A percentile compares a stretch with the other conserved stretches of the same genome.
phyloP scores from a whole-genome alignment of 2,797 vertebrate species.

The Bovichtus diacanthus region DNA sequence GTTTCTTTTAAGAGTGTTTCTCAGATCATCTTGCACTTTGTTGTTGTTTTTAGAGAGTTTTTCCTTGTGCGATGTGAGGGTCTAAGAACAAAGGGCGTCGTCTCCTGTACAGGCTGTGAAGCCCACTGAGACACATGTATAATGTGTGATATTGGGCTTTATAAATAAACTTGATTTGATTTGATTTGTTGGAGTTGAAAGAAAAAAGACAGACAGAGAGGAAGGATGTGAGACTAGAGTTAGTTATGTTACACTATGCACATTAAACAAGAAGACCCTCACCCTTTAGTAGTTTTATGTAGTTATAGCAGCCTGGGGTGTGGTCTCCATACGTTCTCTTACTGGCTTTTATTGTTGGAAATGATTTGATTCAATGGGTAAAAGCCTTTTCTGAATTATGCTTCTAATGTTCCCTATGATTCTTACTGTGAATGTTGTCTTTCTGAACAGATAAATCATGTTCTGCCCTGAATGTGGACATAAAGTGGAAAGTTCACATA shows the following conservation, averaged over 20 bases:
- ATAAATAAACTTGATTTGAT: too few species aligned
- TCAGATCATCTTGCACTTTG: too few species aligned
- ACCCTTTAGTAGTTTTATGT: background rate
- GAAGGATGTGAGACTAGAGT: background rate
- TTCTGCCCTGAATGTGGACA: constrained; percentile 32
- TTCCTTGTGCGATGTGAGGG: too few species aligned
- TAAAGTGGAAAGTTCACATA: constrained; percentile 2
- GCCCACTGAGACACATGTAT: too few species aligned
- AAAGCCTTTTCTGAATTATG: background rate
- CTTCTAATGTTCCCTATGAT: rapidly evolving
- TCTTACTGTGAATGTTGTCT: background rate
- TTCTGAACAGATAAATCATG: constrained; percentile 41
- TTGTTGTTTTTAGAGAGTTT: too few species aligned
- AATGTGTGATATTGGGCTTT: too few species aligned
- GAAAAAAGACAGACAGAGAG: background rate
- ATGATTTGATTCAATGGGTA: background rate
- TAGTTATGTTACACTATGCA: background rate
- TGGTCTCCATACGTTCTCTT: background rate
- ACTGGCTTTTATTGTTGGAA: background rate
- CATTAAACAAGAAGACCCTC: background rate
- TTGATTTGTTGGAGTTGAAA: background rate
- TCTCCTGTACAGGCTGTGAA: too few species aligned
- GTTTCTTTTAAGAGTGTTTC: background rate
- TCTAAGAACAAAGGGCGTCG: too few species aligned
- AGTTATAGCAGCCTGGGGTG: background rate